phyloP scores from a whole-genome alignment of 2,888 invertebrate species.

The Ormyrus thymus region DNA sequence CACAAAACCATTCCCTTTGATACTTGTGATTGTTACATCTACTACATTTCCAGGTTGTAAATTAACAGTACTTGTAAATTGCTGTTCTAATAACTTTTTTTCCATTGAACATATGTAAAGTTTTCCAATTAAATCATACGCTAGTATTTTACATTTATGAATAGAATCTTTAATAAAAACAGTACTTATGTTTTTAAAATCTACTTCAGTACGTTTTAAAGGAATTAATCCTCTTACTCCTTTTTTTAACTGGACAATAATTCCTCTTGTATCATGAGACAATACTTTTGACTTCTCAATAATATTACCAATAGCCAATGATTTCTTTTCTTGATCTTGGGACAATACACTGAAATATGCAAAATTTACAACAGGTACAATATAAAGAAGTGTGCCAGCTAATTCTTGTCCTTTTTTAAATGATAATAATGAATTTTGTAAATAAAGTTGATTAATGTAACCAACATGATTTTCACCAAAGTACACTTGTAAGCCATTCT shows the following conservation, averaged over 20 bases:
- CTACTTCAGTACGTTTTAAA: conserved; percentile 64
- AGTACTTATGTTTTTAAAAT: conserved; percentile 72
- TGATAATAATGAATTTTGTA: conserved; percentile 61
- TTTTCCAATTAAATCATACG: conserved; percentile 81
- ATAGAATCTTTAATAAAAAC: conserved; percentile 76
- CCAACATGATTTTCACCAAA: conserved; percentile 75
- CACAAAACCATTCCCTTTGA: conserved; percentile 63
- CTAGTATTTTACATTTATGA: conserved; percentile 78
- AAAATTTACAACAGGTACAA: conserved; percentile 82
- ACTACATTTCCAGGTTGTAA: conserved; percentile 65
- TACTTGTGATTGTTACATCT: conserved; percentile 62
- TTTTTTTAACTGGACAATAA: conserved; percentile 67
- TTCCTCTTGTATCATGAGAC: conserved; percentile 73
- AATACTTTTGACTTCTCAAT: conserved; percentile 78
- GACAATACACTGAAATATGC: conserved; percentile 79
- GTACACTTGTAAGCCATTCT: conserved; percentile 75
- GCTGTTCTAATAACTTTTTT: conserved; percentile 77
- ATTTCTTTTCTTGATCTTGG: conserved; percentile 66
- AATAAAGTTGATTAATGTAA: conserved; percentile 72
- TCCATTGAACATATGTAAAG: conserved; percentile 83
- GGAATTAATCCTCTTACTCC: conserved; percentile 67
- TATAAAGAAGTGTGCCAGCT: conserved; percentile 77
- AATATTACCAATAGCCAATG: conserved; percentile 77
- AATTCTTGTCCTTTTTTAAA: conserved; percentile 63
- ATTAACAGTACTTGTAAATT: conserved; percentile 75